Evolutionary conservation across 2,113 vertebrate species (phyloP).

Genomic region (Elaphurus davidianus): DNA sequence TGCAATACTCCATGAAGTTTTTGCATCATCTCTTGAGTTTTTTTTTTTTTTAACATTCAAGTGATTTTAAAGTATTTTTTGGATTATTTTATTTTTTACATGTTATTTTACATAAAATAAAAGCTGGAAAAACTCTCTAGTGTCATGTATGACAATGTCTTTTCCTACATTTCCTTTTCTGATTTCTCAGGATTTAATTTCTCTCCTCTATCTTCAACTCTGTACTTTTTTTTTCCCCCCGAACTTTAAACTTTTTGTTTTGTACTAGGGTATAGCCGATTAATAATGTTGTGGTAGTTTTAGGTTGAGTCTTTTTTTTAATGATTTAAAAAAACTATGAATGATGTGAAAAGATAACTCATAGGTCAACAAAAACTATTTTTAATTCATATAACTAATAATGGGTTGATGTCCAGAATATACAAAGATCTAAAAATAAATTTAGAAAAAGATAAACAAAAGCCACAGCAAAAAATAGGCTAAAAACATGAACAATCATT

Average conservation of each 20-base stretch:
- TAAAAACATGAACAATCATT: background rate
- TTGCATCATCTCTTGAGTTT: background rate
- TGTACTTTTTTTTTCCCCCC: background rate
- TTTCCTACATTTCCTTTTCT: slow-evolving; percentile 7
- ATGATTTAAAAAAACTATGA: background rate
- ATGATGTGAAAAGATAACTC: background rate
- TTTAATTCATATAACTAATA: background rate
- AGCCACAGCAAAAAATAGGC: background rate
- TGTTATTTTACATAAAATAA: slow-evolving; percentile 45
- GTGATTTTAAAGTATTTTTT: no score
- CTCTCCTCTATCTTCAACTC: background rate
- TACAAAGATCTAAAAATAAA: background rate
- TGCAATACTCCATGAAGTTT: background rate
- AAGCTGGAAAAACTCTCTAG: slow-evolving; percentile 24
- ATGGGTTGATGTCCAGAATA: background rate
- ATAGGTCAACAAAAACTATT: background rate
- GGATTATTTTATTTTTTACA: background rate
- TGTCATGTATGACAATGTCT: background rate
- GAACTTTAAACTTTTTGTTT: no score
- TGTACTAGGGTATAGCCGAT: no score
- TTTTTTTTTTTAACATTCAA: no score
- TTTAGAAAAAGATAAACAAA: background rate
- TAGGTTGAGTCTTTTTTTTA: background rate
- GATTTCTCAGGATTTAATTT: background rate
- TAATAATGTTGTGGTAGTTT: no score